Evolutionary conservation across 2,888 invertebrate species (phyloP).

Genomic region (Epirrhoe alternata): DNA sequence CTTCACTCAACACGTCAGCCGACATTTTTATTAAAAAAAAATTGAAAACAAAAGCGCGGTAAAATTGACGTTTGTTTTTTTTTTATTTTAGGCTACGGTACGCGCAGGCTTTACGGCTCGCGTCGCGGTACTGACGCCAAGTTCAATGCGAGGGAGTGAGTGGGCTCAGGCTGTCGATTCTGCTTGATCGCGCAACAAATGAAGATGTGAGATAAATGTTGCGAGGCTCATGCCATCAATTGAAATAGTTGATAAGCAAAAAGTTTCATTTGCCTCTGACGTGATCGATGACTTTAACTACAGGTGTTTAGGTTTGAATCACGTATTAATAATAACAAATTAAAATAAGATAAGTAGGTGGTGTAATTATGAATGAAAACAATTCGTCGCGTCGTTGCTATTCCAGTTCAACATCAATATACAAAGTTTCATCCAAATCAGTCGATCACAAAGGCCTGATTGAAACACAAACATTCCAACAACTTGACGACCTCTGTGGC

Average conservation of each 20-base stretch:
- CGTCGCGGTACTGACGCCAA: conserved; percentile 69
- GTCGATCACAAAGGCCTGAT: too few relatives aligned
- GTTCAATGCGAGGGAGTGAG: conserved; percentile 51
- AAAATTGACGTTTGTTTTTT: conserved; percentile 53
- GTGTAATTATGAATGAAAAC: neutral
- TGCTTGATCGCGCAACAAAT: conserved; percentile 68
- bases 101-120: conserved; percentile 75
- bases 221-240: conserved; percentile 43
- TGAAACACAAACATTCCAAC: too few relatives aligned
- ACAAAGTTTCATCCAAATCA: too few relatives aligned
- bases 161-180: conserved; percentile 68
- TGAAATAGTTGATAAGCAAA: conserved; percentile 23
- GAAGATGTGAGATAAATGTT: conserved; percentile 46
- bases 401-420: neutral
- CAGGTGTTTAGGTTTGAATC: neutral
- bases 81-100: conserved; percentile 37
- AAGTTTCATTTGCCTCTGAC: neutral
- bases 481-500: too few relatives aligned
- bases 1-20: conserved; percentile 91
- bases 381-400: too few relatives aligned
- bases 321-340: neutral
- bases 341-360: neutral
- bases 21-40: conserved; percentile 83
- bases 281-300: neutral
- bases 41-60: conserved; percentile 54